Evolutionary conservation across 1,140 invertebrate genomes (phyloP).

Genomic region (Listronotus oregonensis): DNA sequence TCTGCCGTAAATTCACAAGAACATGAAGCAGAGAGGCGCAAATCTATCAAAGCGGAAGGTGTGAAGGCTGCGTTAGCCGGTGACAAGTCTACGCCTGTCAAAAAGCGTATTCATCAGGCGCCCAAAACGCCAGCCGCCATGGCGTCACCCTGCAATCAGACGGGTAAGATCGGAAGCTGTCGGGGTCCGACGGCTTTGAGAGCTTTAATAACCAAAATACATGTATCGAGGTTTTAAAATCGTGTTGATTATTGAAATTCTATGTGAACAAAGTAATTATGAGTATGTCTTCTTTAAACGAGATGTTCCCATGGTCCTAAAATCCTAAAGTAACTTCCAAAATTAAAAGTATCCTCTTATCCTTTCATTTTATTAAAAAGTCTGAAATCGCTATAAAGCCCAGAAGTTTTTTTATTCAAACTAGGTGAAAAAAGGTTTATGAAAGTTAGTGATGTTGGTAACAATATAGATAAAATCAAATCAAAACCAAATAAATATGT

Average conservation of each 20-base stretch:
- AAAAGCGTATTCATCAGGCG: conserved; percentile 52
- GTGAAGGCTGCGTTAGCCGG: conserved; percentile 42
- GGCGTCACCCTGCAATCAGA: conserved; percentile 59
- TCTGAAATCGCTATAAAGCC: too few species aligned
- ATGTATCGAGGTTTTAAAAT: conserved; percentile 9
- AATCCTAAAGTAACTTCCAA: too few species aligned
- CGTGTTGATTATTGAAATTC: background rate
- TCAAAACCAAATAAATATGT: too few species aligned
- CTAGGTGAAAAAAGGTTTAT: too few species aligned
- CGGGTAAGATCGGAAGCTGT: conserved; percentile 61
- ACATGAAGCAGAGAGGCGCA: conserved; percentile 57
- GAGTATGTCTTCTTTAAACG: too few species aligned
- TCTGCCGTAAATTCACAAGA: conserved; percentile 68
- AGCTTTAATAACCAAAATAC: conserved; percentile 24
- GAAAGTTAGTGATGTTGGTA: too few species aligned
- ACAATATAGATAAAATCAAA: too few species aligned
- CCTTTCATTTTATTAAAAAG: too few species aligned
- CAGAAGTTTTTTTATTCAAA: too few species aligned
- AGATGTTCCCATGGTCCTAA: too few species aligned
- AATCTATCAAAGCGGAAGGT: conserved; percentile 45
- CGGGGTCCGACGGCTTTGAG: conserved; percentile 18
- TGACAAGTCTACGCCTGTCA: conserved; percentile 41
- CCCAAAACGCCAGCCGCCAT: conserved; percentile 42
- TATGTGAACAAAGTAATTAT: too few species aligned
- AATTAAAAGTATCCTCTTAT: too few species aligned